Conservation (phyloP, 2,888 invertebrate genomes). For the Octonoba sinensis region DNA sequence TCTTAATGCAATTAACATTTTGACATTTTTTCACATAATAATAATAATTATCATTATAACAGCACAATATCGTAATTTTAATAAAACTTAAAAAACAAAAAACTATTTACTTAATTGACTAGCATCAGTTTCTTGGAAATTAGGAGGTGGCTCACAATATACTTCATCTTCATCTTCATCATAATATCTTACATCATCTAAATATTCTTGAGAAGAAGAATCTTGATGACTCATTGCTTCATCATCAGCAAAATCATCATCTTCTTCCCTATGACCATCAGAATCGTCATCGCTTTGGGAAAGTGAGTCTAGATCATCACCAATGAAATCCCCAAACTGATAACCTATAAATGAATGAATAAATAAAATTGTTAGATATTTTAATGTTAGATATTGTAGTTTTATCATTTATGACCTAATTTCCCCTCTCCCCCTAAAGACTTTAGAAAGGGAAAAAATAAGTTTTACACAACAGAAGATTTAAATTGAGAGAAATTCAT, state of each 20-base stretch:
- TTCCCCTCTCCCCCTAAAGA: too few relatives aligned
- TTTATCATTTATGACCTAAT: too few relatives aligned
- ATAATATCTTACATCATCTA: constrained; percentile 63
- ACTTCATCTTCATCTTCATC: constrained; percentile 64
- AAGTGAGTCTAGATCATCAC: constrained; percentile 65
- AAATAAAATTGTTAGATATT: neutral
- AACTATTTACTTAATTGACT: constrained; percentile 59
- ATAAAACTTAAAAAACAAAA: neutral
- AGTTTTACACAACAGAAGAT: too few relatives aligned
- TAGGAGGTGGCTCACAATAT: constrained; percentile 63
- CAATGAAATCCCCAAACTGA: constrained; percentile 62
- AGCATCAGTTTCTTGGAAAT: constrained; percentile 56
- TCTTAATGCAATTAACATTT: neutral
- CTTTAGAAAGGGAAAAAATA: too few relatives aligned
- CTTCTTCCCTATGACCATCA: constrained; percentile 62
- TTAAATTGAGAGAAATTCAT: too few relatives aligned
- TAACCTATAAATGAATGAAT: constrained; percentile 36
- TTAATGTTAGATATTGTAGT: too few relatives aligned
- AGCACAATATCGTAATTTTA: neutral
- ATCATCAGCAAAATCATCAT: constrained; percentile 76
- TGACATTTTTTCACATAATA: neutral
- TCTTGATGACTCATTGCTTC: constrained; percentile 70
- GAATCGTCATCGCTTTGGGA: constrained; percentile 65
- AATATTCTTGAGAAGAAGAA: constrained; percentile 64
- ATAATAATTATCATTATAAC: neutral